A percentile compares a stretch with the other conserved stretches of the same genome.
These are phyloP conservation scores for Lucifuga dentata DNA, from an alignment of 2,113 vertebrate genomes.

Conservation along the genomic window DNA sequence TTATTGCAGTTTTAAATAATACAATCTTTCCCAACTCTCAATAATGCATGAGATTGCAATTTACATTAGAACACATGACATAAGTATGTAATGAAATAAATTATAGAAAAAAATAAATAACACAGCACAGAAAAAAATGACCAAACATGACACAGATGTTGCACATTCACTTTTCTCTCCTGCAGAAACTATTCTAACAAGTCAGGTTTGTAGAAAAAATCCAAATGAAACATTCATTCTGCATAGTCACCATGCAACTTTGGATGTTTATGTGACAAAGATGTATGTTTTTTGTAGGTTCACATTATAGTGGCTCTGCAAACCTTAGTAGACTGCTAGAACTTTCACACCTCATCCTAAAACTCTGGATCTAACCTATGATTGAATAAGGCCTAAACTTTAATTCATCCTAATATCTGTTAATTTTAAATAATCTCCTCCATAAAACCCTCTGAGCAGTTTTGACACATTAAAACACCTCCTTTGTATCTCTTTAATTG, in stretches of 20 bases:
- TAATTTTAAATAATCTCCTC: conserved; percentile 41
- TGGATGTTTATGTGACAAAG: conserved; percentile 59
- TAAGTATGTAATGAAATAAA: conserved; percentile 28
- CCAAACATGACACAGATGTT: background rate
- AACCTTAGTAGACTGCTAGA: conserved; percentile 28
- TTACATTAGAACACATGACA: conserved; percentile 42
- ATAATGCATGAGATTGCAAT: conserved; percentile 54
- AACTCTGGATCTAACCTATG: conserved; percentile 46
- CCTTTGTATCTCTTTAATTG: conserved; percentile 6
- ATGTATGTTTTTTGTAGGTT: conserved; percentile 23
- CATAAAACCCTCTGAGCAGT: background rate
- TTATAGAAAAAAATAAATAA: conserved; percentile 30
- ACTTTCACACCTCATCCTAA: conserved; percentile 19
- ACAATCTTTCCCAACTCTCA: conserved; percentile 41
- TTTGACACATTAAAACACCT: conserved; percentile 9
- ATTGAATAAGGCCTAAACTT: conserved; percentile 49
- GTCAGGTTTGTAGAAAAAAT: conserved; percentile 51
- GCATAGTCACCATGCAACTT: conserved; percentile 71
- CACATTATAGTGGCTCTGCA: conserved; percentile 48
- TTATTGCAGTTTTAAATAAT: conserved; percentile 79
- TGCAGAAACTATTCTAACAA: conserved; percentile 45
- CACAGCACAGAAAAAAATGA: conserved; percentile 3
- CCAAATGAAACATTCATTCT: conserved; percentile 67
- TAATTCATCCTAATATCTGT: conserved; percentile 28
- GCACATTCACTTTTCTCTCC: conserved; percentile 47